Percentiles rank a stretch among this genome's conserved stretches.
Evolutionary conservation across 2,113 vertebrate genomes (phyloP).

Genomic region (Baryphthengus martii): DNA sequence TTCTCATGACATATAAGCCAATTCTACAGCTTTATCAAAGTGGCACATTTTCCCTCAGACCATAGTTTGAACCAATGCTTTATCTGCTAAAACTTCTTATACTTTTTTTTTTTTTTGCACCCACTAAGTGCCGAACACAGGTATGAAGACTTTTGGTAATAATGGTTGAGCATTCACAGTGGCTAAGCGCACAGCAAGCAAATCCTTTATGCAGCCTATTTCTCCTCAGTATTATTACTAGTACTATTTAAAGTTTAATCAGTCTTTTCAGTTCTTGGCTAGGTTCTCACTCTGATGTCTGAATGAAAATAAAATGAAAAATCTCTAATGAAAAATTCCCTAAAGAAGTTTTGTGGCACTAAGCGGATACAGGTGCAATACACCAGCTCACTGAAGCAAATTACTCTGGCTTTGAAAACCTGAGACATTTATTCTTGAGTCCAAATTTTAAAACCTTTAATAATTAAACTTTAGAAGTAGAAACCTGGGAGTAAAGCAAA

Average conservation of each 20-base stretch:
- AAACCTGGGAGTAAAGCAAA: conserved; percentile 54
- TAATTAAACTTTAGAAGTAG: conserved; percentile 27
- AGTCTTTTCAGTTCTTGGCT: conserved; percentile 14
- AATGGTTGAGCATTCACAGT: background rate
- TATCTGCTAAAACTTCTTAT: background rate
- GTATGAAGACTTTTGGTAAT: background rate
- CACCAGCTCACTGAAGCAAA: conserved; percentile 31
- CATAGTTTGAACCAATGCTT: background rate
- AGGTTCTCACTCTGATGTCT: background rate
- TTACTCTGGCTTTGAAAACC: conserved; percentile 16
- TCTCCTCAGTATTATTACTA: background rate
- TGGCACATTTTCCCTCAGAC: background rate
- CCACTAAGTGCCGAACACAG: background rate
- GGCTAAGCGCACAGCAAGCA: background rate
- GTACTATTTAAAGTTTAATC: conserved; percentile 28
- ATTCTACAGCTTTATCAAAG: background rate
- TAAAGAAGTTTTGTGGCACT: background rate
- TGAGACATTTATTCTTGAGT: conserved; percentile 30
- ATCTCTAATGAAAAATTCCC: conserved; percentile 35
- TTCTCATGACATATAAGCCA: background rate
- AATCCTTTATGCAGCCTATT: background rate
- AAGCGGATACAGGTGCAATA: conserved; percentile 49
- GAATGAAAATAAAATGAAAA: conserved; percentile 5
- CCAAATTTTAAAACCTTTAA: conserved; percentile 50
- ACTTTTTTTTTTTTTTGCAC: background rate